Evolutionary conservation across 2,888 invertebrate species (phyloP).

Genomic region (Watsonalla binaria): DNA sequence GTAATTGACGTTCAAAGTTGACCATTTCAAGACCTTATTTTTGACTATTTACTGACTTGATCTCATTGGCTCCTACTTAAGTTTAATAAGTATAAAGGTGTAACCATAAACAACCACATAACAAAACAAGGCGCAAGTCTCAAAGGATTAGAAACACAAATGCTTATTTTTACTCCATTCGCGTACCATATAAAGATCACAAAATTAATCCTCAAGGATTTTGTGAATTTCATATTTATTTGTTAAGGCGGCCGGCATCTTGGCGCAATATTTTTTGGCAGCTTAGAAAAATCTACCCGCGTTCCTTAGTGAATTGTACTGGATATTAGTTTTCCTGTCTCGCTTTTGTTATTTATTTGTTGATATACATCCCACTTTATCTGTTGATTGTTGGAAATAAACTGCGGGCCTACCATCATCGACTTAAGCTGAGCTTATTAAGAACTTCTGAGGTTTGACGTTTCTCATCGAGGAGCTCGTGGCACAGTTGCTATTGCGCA

Average conservation of each 20-base stretch:
- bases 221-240: constrained; percentile 28
- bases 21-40: no score
- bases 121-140: constrained; percentile 10
- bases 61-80: no score
- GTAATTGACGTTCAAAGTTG: no score
- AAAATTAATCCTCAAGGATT: constrained; percentile 28
- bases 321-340: constrained; percentile 32
- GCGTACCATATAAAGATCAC: constrained; percentile 23
- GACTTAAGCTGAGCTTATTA: no score
- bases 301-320: constrained; percentile 22
- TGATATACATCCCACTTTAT: constrained; percentile 13
- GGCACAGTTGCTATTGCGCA: no score
- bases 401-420: not conserved
- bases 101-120: not conserved
- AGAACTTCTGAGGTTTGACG: no score
- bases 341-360: constrained; percentile 28
- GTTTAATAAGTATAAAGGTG: not conserved
- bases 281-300: constrained; percentile 20
- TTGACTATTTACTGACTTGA: no score
- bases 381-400: constrained; percentile 6
- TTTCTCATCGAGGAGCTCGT: no score
- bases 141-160: constrained; percentile 9
- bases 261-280: constrained; percentile 22
- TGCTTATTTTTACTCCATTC: constrained; percentile 13
- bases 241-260: constrained; percentile 7